Evolutionary conservation across 1,140 invertebrate species (phyloP), one percentile per base, ranked within the genome.

Genomic region (Trigoniulus corallinus): DNA sequence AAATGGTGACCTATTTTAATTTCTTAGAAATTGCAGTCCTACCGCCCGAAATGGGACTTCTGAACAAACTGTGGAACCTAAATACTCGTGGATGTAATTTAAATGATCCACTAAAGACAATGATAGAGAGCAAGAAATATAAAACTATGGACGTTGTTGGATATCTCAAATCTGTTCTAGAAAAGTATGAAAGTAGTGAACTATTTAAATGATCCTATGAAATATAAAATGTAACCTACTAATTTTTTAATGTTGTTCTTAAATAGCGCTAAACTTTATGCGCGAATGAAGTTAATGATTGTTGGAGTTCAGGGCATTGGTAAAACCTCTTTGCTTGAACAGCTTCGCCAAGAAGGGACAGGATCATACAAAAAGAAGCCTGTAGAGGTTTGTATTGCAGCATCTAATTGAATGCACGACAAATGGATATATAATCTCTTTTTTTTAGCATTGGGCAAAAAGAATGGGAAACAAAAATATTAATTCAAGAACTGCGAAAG

Each of bases 81-180:
- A 94, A 93, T 64, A 88, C 92, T 4, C 76, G 81, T 51, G 87
- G 87, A 0, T 98, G 94, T 64, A 77, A 77, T 47, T 70, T 88
- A 27, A 85, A 82, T 64, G 92, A 89, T 65, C 92, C 86, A 2
- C 69, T 98, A 10, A 82, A 84, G 54, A 84, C 85, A 0, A 89
- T 98, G 80, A 84, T 97, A 29, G 82, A 84, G 23, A 84, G 81
- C 45, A 91, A 91, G 59, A 87, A 88, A 51, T 89, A 88, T 61
- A 94, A 94, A 70, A 95, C 91, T 3, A 88, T 89, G 77, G 93
- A 98, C 63, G 84, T 99, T 34, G 79, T 98, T 29, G 89, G 89
- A 0, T 97, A 96, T 68, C 73, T 98, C 1, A 91, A 94, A 63
- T 74, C 74, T 20, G 64, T 74, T 4, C 58, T 74, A n/a, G 73